Evolutionary conservation across 2,888 invertebrate genomes (phyloP), one percentile per base, ranked within the genome.

Genomic region (Lottia gigantea): DNA sequence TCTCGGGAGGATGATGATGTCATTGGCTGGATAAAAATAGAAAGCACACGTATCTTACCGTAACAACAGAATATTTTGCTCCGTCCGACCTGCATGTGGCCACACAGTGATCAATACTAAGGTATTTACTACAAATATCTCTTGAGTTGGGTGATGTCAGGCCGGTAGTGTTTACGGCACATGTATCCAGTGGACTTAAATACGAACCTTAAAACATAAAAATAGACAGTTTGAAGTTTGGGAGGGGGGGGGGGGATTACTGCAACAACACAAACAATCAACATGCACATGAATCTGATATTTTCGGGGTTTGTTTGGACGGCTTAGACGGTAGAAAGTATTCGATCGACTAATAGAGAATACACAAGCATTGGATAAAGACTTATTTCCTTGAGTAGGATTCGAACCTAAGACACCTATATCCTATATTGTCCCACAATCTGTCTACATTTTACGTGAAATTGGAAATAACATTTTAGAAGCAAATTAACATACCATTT

Each of bases 91-190:
- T 71, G 40, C 76, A 76, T 2, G 68, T 71, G 12, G 71, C 70
- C 12, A 76, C 74, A 49, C 76, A 76, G 70, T 74, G 74, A 66
- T 76, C 76, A 14, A 76, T 73, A 55, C 74, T 76, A 25, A 76
- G 71, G 26, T 67, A 67, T 64, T 70, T 46, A 46, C 74, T 73
- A n/a, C 68, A 68, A 14, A 74, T 65, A 26, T 73, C 69, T 19
- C 68, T 67, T 14, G 64, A 49, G 14, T 65, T 46, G 25, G 64
- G 62, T 12, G 72, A 67, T 12, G 65, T 23, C 40, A 40, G 40
- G 0, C 49, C 49, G 2, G 65, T 64, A n/a, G 25, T 25, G 31
- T 68, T 61, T 0, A 26, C 14, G 1, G 73, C 68, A 61, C 73
- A 74, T 46, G 68, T 70, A n/a, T 69, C 62, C 0, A 76, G 63